phyloP scores from a whole-genome alignment of 1,140 invertebrate genomes.

The Araneus ventricosus region DNA sequence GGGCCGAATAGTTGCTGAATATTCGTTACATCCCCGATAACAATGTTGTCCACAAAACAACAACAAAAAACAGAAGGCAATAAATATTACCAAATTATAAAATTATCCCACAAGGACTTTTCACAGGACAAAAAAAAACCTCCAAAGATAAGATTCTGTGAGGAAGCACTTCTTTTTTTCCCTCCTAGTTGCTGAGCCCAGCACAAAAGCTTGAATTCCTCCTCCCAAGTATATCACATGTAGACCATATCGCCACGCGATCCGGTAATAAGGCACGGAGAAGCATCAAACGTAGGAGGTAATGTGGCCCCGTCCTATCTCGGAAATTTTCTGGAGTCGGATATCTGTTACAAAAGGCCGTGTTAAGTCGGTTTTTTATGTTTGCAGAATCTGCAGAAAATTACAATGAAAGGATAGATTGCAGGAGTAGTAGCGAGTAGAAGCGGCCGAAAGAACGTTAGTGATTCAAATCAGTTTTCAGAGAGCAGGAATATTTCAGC shows the following conservation, averaged over 20 bases:
- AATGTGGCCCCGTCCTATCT: neutral
- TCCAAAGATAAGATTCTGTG: neutral
- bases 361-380: neutral
- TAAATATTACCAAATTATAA: neutral
- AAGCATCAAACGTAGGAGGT: neutral
- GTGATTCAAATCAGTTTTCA: neutral
- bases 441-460: neutral
- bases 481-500: neutral
- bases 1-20: too few relatives aligned
- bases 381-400: conserved; percentile 13
- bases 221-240: conserved; percentile 21
- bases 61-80: neutral
- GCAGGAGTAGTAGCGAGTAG: neutral
- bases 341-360: neutral
- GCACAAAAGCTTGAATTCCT: conserved; percentile 18
- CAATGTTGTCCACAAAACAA: neutral
- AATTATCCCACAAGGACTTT: neutral
- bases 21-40: too few relatives aligned
- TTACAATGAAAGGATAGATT: neutral
- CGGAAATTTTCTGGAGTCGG: neutral
- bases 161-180: neutral
- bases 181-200: neutral
- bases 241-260: conserved; percentile 33
- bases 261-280: conserved; percentile 20
- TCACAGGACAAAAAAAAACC: neutral